Base-by-base conservation (phyloP, 2,113 vertebrate species). In the Fregetta grallaria region DNA sequence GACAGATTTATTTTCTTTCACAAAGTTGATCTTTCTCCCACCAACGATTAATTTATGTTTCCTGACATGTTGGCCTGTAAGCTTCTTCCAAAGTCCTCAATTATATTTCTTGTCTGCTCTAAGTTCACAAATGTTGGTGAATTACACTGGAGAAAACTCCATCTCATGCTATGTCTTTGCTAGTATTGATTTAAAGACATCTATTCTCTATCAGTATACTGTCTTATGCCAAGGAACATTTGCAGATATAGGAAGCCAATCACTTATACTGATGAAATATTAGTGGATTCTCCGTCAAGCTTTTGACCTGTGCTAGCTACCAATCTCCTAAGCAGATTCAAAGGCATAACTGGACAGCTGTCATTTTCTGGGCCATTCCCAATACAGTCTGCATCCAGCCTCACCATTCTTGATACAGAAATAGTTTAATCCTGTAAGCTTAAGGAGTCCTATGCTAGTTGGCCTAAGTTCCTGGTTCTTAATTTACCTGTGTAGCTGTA, bases 311-410 rank as follows among this genome's bases (percentile, higher is more conserved):
- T 92, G 92, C 73, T 90, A 97, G 40, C 36, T 85, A 55, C 40
- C 62, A 38, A 32, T 26, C 27, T 87, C 80, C 74, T 90, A 72
- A 93, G 23, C 21, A 66, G 32, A 50, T 86, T 66, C 78, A 65
- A 96, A 91, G 34, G 75, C 68, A 55, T 92, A 88, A 94, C 32
- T 86, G 36, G 75, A 89, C 76, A 94, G 77, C 71, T 97, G 95
- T 56, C 70, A 90, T 87, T 85, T 94, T 87, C 96, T 96, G 87
- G 95, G 81, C 40, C 19, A 40, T 94, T 95, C 74, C 95, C 77
- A 95, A 67, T 26, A 68, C 26, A 79, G 44, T 12, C 74, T 87
- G 74, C 66, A 53, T 75, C 34, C 53, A 95, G 52, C 18, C 36
- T 91, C 40, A 18, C 25, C 25, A 52, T 61, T 76, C 84, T 81